Evolutionary conservation across 2,888 invertebrate species (phyloP), one percentile per base, ranked within the genome.

Genomic region (Notodonta ziczac): DNA sequence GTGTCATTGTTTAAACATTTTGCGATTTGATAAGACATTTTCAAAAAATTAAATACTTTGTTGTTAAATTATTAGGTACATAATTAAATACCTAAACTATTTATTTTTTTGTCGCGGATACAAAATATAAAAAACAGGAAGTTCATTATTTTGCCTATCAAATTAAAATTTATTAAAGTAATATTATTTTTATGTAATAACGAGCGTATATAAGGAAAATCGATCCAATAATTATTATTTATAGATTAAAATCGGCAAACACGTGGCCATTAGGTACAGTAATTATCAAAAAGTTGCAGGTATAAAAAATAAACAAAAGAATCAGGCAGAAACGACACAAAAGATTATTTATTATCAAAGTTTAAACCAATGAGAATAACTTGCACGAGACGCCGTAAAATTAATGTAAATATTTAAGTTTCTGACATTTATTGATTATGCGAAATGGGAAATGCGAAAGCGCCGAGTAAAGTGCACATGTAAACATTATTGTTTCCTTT

Each of bases 361-460:
- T 74, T 75, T 64, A 46, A 59, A 66, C 48, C 58, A 66, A 67
- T 60, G 59, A 60, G 46, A 60, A 55, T 64, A 67, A 76, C 61
- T 67, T 63, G 58, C 59, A 61, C 51, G 57, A 53, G 59, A 58
- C 63, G 57, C 65, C 61, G 64, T 71, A 63, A 62, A 70, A 76
- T 63, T 64, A 53, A 73, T 62, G 71, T 63, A 60, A 61, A 56
- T 66, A 65, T 63, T 69, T 14, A 53, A 72, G 35, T 65, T 72
- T 76, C 57, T 66, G 77, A 64, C 67, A 61, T 68, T 73, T 72
- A 76, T 73, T 69, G 68, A 66, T 71, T 63, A 62, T 56, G 42
- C 51, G 58, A 62, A 64, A 62, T 56, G 42, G 48, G 57, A 62
- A 64, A 63, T 57, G 57, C 39, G 56, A 59, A 62, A 61, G 59